phyloP scores from a whole-genome alignment of 2,113 vertebrate species.

The Solenodon paradoxus region DNA sequence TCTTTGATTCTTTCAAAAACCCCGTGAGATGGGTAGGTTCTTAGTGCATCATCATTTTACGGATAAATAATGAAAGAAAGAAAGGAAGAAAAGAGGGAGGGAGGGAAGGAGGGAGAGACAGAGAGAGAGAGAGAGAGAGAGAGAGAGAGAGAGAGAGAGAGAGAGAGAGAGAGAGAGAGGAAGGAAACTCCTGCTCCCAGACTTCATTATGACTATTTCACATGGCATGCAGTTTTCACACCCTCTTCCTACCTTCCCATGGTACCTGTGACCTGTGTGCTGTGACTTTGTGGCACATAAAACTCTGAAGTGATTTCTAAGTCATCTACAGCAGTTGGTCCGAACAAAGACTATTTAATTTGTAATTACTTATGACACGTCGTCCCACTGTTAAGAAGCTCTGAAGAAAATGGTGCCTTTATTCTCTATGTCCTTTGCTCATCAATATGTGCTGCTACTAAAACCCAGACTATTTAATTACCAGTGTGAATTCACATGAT shows the following conservation, averaged over 20 bases:
- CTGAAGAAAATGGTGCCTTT: neutral
- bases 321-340: slow-evolving; percentile 14
- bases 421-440: neutral
- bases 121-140: neutral
- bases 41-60: neutral
- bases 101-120: neutral
- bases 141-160: slow-evolving; percentile 16
- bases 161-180: neutral
- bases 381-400: neutral
- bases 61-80: slow-evolving; percentile 48
- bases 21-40: neutral
- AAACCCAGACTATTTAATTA: neutral
- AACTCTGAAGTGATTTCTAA: neutral
- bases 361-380: slow-evolving; percentile 39
- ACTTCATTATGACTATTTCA: slow-evolving; percentile 34
- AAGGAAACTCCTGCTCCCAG: neutral
- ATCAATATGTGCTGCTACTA: neutral
- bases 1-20: neutral
- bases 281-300: neutral
- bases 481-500: neutral
- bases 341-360: slow-evolving; percentile 15
- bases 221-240: neutral
- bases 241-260: neutral
- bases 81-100: neutral
- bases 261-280: neutral